These are phyloP conservation scores for Cranoglanis bouderius DNA, from an alignment of 2,113 vertebrate genomes.

Conservation along the genomic window DNA sequence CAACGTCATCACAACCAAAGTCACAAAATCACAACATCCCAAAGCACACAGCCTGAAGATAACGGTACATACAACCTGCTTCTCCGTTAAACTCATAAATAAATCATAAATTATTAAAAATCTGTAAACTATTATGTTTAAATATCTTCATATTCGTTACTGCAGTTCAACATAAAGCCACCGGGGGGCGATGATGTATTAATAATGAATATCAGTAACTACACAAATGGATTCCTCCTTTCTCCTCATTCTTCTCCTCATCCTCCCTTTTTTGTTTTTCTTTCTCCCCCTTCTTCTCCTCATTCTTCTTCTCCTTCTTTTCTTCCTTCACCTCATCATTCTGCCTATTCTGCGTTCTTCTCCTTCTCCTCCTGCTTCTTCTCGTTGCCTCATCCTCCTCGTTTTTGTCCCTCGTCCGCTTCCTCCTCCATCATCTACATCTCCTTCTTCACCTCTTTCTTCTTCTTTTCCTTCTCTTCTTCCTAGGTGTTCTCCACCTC, in stretches of 20 bases:
- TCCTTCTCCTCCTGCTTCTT: background rate
- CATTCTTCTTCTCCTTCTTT: background rate
- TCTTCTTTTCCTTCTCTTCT: too few relatives aligned
- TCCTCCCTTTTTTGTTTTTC: background rate
- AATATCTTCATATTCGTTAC: background rate
- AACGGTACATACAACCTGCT: conserved; percentile 74
- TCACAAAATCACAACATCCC: conserved; percentile 66
- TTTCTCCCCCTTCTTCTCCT: background rate
- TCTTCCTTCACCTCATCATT: too few relatives aligned
- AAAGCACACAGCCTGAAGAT: conserved; percentile 71
- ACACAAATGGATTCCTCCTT: background rate
- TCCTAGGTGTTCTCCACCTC: background rate
- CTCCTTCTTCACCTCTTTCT: too few relatives aligned
- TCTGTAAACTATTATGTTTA: background rate
- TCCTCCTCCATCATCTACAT: too few relatives aligned
- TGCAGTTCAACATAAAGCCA: background rate
- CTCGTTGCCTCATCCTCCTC: too few relatives aligned
- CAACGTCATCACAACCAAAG: conserved; percentile 62
- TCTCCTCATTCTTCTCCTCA: too few relatives aligned
- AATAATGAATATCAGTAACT: background rate
- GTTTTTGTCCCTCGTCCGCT: too few relatives aligned
- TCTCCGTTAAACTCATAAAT: background rate
- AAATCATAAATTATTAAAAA: background rate
- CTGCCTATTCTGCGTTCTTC: too few relatives aligned
- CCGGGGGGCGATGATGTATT: background rate